phyloP scores from a whole-genome alignment of 2,888 invertebrate species.

The Esperia sulphurella region DNA sequence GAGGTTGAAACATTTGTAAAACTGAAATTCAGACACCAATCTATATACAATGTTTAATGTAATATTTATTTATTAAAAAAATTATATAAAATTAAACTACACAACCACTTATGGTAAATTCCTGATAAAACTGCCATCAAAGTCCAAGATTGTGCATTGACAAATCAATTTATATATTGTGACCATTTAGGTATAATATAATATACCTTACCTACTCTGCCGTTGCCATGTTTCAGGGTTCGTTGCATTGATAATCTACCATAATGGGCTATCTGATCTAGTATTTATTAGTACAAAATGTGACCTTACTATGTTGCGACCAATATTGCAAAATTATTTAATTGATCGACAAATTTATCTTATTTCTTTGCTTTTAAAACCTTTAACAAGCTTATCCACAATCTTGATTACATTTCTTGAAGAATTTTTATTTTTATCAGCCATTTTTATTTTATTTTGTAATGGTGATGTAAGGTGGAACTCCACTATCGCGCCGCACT shows the following conservation, averaged over 20 bases:
- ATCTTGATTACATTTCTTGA: too few species aligned
- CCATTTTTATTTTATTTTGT: too few species aligned
- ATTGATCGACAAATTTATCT: conserved; percentile 17
- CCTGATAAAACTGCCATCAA: conserved; percentile 5
- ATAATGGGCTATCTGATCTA: conserved; percentile 24
- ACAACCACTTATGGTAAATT: too few species aligned
- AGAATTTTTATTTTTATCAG: too few species aligned
- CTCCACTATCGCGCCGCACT: too few species aligned
- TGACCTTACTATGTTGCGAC: conserved; percentile 7
- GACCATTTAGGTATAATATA: conserved; percentile 2
- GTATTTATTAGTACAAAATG: conserved; percentile 21
- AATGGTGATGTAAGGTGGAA: too few species aligned
- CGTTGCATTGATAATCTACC: conserved; percentile 19
- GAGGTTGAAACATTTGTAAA: too few species aligned
- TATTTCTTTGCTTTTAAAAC: neutral
- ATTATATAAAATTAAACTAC: too few species aligned
- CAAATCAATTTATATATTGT: conserved; percentile 9
- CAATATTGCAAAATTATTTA: conserved; percentile 6
- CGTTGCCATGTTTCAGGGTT: conserved; percentile 7
- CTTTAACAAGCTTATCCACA: too few species aligned
- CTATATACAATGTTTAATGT: too few species aligned
- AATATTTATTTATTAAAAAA: too few species aligned
- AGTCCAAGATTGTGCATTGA: conserved; percentile 1
- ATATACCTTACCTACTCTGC: neutral
- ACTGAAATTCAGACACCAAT: too few species aligned